Conservation (phyloP, 64 coral and sea anemone genomes). For the Dendronephthya gigantea region DNA sequence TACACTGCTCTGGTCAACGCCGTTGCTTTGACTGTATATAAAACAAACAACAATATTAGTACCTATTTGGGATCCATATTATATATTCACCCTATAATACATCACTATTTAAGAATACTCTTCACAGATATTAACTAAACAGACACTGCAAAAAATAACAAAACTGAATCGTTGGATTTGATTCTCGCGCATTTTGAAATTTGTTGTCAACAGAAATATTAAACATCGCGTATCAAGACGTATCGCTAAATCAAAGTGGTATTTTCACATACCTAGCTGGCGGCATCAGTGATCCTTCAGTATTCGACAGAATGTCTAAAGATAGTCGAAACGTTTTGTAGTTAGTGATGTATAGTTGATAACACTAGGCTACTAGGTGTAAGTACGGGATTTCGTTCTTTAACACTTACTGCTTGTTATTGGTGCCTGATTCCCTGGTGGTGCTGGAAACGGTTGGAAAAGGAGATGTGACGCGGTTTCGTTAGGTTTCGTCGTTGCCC, state of each 20-base stretch:
- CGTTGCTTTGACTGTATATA: not conserved
- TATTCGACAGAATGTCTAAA: not conserved
- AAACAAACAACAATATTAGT: not conserved
- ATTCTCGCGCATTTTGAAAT: too few species aligned
- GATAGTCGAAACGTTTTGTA: not conserved
- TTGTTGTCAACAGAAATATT: too few species aligned
- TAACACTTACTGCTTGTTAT: not conserved
- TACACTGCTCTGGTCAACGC: not conserved
- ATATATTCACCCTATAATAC: too few species aligned
- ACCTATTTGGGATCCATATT: too few species aligned
- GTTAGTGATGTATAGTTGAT: not conserved
- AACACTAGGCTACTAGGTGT: too few species aligned
- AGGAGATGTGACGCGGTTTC: not conserved
- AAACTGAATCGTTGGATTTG: too few species aligned
- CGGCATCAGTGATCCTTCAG: not conserved
- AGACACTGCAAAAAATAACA: too few species aligned
- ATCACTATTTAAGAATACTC: too few species aligned
- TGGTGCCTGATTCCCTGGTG: not conserved
- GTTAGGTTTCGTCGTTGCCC: not conserved
- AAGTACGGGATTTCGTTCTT: not conserved
- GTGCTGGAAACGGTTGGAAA: not conserved
- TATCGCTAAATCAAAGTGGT: not conserved
- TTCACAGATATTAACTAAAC: too few species aligned
- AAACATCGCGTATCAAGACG: not conserved
- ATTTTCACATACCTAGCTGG: not conserved